Evolutionary conservation across 2,113 vertebrate genomes (phyloP), one percentile per base, ranked within the genome.

Genomic region (Anseranas semipalmata): DNA sequence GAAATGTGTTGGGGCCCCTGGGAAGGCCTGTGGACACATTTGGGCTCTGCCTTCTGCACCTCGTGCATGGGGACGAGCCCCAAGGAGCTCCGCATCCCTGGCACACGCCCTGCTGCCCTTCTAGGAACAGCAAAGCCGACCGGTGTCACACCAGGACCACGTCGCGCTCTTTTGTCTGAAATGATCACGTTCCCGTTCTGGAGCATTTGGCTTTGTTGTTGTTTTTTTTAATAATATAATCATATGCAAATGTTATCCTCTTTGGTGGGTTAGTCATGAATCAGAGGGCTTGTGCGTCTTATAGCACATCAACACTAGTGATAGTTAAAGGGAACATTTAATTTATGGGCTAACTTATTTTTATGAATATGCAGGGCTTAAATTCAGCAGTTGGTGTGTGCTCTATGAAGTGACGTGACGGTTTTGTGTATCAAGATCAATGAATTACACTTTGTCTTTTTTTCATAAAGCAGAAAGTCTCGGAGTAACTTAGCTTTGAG

Each of bases 331-430:
- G 93, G 96, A 97, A 96, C 96, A 93, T 97, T 93, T 97, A 97
- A 97, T 97, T 97, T 97, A 97, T 97, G 95, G 96, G 90, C 96
- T 97, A 96, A 94, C 96, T 96, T 96, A 95, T 96, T 96, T 96
- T 97, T 97, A 97, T 96, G 96, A 97, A 96, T 96, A 96, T 96
- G 96, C 96, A 97, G 95, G 92, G 93, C 92, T 96, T 89, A 96
- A 95, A 97, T 96, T 97, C 95, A 96, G 96, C 96, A 97, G 96
- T 97, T 97, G 96, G 96, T 96, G 95, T 89, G 96, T 95, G 96
- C 96, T 96, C 93, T 96, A 96, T 97, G 96, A 97, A 97, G 85
- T 95, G 95, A 94, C 85, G 93, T 94, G 96, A 96, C 75, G 95
- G 96, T 95, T 96, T 94, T 94, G 96, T 96, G 95, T 96, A 96